Conservation (phyloP, 2,797 vertebrate species). For the Fringilla coelebs region DNA sequence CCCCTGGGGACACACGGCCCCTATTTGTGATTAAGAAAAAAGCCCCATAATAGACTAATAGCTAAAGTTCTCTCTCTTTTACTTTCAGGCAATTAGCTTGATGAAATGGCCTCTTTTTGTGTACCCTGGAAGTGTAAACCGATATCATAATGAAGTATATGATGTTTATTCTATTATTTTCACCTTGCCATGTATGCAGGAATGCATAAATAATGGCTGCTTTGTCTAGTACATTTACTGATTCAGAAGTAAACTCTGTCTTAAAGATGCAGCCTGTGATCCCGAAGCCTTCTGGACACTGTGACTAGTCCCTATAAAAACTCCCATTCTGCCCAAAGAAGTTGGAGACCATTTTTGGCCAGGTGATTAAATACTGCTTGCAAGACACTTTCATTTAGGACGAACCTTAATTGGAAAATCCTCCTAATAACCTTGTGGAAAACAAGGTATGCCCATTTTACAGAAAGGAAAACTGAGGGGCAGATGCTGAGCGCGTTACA, state of each 20-base stretch:
- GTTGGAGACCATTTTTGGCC: neutral
- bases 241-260: constrained; percentile 74
- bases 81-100: constrained; percentile 99
- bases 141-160: constrained; percentile 91
- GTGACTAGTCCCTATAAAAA: neutral
- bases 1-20: constrained; percentile 91
- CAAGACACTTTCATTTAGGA: neutral
- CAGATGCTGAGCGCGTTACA: neutral
- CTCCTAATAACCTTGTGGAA: neutral
- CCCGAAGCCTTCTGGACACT: neutral
- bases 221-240: constrained; percentile 72
- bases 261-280: constrained; percentile 71
- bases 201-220: constrained; percentile 75
- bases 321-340: neutral
- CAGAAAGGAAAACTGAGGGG: neutral
- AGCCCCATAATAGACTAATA: constrained; percentile 93
- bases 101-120: constrained; percentile 93
- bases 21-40: constrained; percentile 99
- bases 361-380: neutral
- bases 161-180: constrained; percentile 92
- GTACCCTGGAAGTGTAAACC: constrained; percentile 88
- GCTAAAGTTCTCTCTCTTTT: constrained; percentile 93
- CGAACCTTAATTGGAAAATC: neutral
- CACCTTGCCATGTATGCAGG: constrained; percentile 82
- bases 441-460: neutral